Percentiles rank a stretch among this genome's conserved stretches.
These are phyloP conservation scores for Stenolophus ochropezus DNA, from an alignment of 2,888 invertebrate species.

Conservation along the genomic window DNA sequence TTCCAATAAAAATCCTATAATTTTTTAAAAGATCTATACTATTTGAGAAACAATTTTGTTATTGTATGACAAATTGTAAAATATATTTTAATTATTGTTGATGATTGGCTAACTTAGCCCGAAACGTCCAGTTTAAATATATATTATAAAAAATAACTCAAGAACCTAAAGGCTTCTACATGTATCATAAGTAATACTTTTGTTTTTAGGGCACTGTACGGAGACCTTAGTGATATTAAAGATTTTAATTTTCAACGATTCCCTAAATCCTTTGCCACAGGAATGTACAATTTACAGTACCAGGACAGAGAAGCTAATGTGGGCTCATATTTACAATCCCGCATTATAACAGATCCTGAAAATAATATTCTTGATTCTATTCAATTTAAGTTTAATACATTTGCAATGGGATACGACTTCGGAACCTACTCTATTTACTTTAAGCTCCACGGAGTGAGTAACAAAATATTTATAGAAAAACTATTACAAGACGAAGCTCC, in stretches of 20 bases:
- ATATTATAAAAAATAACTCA: not conserved
- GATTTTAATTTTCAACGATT: not conserved
- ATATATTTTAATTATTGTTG: not conserved
- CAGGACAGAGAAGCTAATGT: not conserved
- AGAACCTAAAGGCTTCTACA: not conserved
- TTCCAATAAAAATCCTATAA: too few species aligned
- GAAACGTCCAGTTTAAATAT: too few species aligned
- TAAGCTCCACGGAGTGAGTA: slow-evolving; percentile 11
- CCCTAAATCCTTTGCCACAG: slow-evolving; percentile 11
- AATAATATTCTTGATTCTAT: not conserved
- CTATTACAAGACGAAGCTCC: not conserved
- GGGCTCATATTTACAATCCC: slow-evolving; percentile 2
- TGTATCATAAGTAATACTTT: not conserved
- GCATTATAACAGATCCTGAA: slow-evolving; percentile 11
- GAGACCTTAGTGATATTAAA: not conserved
- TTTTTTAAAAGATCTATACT: too few species aligned
- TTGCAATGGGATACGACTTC: not conserved
- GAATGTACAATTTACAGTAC: slow-evolving; percentile 11
- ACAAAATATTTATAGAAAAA: not conserved
- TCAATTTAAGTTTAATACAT: slow-evolving; percentile 12
- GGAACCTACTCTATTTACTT: not conserved
- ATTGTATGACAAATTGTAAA: too few species aligned
- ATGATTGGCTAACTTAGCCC: not conserved
- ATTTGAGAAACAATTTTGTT: too few species aligned
- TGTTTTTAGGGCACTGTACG: not conserved